Percentiles rank a stretch among this genome's conserved stretches.
phyloP scores from a whole-genome alignment of 2,113 vertebrate species.

The Riparia riparia region DNA sequence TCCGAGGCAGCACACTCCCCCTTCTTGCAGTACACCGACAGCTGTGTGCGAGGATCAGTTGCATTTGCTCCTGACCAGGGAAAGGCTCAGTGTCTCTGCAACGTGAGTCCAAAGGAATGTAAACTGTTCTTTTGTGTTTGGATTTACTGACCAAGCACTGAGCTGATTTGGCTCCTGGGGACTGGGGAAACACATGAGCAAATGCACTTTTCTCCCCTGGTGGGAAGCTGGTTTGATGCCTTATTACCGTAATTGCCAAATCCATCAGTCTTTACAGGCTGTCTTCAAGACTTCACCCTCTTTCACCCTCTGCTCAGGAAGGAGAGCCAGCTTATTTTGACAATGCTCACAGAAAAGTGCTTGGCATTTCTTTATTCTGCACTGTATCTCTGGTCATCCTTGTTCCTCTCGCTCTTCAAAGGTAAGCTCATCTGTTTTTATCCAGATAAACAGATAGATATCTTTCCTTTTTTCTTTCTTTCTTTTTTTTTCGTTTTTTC shows the following conservation, averaged over 20 bases:
- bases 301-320: not conserved
- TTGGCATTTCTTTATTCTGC: slow-evolving; percentile 35
- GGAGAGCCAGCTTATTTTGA: not conserved
- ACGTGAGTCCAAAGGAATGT: not conserved
- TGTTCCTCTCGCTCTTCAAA: slow-evolving; percentile 44
- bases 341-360: slow-evolving; percentile 19
- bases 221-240: slow-evolving; percentile 22
- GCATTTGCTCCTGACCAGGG: not conserved
- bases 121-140: not conserved
- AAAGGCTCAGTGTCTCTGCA: not conserved
- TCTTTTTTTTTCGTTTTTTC: too few species aligned
- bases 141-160: not conserved
- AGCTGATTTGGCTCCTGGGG: not conserved
- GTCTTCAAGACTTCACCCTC: not conserved
- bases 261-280: not conserved
- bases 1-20: not conserved
- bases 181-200: not conserved
- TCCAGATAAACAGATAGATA: not conserved
- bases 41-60: not conserved
- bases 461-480: not conserved
- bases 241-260: slow-evolving; percentile 39
- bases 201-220: not conserved
- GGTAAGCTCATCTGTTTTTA: slow-evolving; percentile 12
- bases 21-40: not conserved
- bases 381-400: slow-evolving; percentile 31